These are phyloP conservation scores for Drosophila setifemur DNA, from an alignment of 1,140 invertebrate species.

Conservation along the genomic window DNA sequence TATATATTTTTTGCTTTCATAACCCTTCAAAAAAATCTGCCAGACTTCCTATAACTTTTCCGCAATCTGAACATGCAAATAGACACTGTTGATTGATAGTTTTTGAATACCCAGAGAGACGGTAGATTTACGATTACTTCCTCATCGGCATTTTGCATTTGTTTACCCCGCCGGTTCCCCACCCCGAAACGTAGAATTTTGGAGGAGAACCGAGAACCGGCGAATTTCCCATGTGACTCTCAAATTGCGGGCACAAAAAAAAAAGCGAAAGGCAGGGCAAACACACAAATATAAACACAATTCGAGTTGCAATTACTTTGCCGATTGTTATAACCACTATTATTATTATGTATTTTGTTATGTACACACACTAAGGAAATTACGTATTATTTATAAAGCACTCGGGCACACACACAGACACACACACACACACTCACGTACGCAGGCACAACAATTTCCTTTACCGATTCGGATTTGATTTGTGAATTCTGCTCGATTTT, in stretches of 20 bases:
- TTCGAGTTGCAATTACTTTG: conserved; percentile 37
- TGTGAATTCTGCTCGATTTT: conserved; percentile 1
- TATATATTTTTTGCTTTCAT: not conserved
- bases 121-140: conserved; percentile 18
- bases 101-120: not conserved
- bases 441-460: conserved; percentile 25
- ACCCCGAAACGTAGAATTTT: too few species aligned
- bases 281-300: conserved; percentile 8
- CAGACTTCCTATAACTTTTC: not conserved
- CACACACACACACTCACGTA: not conserved
- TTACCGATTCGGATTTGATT: conserved; percentile 15
- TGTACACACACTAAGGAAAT: conserved; percentile 7
- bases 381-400: conserved; percentile 59
- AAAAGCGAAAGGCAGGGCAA: conserved; percentile 41
- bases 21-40: not conserved
- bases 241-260: conserved; percentile 35
- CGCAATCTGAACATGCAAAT: conserved; percentile 5
- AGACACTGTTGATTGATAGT: conserved; percentile 20
- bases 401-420: conserved; percentile 2
- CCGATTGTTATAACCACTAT: conserved; percentile 16
- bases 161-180: conserved; percentile 10
- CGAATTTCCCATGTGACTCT: conserved; percentile 30
- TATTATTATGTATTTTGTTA: conserved; percentile 9
- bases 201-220: conserved; percentile 4
- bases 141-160: conserved; percentile 22